Percentiles rank a stretch among this genome's conserved stretches.
Evolutionary conservation across 2,797 vertebrate genomes (phyloP).

Genomic region (Pagetopsis macropterus): DNA sequence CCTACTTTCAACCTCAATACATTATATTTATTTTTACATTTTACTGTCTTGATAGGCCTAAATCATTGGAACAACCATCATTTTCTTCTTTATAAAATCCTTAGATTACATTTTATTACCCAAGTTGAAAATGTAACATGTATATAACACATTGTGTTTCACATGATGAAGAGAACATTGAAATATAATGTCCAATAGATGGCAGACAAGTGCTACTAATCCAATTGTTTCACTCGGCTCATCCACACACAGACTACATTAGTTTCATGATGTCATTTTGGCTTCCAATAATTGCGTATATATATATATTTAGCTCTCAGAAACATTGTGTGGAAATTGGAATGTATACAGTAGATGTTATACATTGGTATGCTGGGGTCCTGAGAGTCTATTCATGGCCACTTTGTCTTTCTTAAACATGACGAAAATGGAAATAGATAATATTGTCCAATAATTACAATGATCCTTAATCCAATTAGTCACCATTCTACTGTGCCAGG

Average conservation of each 20-base stretch:
- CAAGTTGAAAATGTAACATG: not conserved
- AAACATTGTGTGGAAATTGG: constrained; percentile 18
- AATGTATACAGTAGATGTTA: constrained; percentile 44
- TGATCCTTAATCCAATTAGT: constrained; percentile 64
- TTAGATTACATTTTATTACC: not conserved
- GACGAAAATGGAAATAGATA: constrained; percentile 49
- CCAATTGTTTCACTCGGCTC: not conserved
- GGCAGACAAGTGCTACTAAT: constrained; percentile 71
- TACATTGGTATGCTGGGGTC: constrained; percentile 42
- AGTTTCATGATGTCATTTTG: constrained; percentile 32
- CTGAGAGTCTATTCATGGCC: constrained; percentile 43
- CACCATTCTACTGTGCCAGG: constrained; percentile 36
- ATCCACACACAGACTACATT: constrained; percentile 24
- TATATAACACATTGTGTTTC: not conserved
- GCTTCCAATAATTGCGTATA: constrained; percentile 29
- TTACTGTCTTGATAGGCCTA: not conserved
- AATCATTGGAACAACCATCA: not conserved
- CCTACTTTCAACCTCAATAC: not conserved
- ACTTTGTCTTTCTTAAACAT: constrained; percentile 38
- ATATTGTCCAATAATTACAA: constrained; percentile 56
- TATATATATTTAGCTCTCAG: constrained; percentile 6
- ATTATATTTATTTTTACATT: no score
- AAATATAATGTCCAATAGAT: constrained; percentile 60
- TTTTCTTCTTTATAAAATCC: not conserved
- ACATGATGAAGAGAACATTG: not conserved